Base-by-base conservation (phyloP, 2,888 invertebrate species). In the Pollenia griseotomentosa region DNA sequence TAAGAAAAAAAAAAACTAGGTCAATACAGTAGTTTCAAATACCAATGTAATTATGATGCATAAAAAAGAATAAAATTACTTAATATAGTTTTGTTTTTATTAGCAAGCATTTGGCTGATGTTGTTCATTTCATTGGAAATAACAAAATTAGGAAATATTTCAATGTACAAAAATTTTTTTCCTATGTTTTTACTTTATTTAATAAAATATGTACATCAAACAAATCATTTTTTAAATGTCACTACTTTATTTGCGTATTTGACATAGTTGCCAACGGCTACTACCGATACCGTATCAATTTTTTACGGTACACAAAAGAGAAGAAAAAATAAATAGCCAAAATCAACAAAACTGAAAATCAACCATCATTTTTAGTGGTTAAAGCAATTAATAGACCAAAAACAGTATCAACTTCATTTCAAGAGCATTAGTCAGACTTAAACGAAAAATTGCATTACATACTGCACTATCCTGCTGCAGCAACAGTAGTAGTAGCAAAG, bases 321-420 rank as follows among this genome's bases (percentile, higher is more conserved):
- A 74, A 65, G 59, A 16, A 53, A 40, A 19, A 33, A 68, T 48
- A 83, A 77, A 74, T 70, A 53, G 48, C 48, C 19, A 73, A 66
- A 46, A 40, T 42, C 23, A 23, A 74, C 48, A 57, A 53, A 74
- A 61, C 23, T 63, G 14, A 63, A 61, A 78, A 48, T 33, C 86
- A 83, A 53, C 48, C 80, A 73, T 83, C 77, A 77, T 66, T 81
- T 71, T 78, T 85, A 48, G 57, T 85, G 75, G 86, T 81, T 74
- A 66, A 78, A 87, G 81, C 87, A 87, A 87, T 87, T 87, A 87
- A 87, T 88, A 88, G 88, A 88, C 88, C 86, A 78, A 87, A 85
- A 88, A 88, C 84, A 87, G 88, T 88, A 84, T 88, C 86, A 80
- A 81, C 68, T 65, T 78, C 68, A 81, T 78, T 80, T 88, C 86